Evolutionary conservation across 2,888 invertebrate genomes (phyloP).

Genomic region (Smittia aterrima): DNA sequence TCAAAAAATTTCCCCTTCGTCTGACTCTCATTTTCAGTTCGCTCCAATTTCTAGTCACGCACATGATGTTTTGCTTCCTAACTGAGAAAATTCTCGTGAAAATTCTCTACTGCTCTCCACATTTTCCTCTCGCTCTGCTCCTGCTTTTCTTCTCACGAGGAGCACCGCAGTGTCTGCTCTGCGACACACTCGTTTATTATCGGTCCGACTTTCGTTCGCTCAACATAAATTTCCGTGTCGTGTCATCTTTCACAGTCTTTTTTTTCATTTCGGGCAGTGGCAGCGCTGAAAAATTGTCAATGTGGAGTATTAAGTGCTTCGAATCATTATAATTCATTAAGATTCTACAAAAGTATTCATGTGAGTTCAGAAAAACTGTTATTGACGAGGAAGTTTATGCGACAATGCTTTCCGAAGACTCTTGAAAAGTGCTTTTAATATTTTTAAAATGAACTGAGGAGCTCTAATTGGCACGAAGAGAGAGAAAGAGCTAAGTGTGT

Average conservation of each 20-base stretch:
- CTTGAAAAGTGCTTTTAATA: neutral
- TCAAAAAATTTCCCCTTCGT: slow-evolving; percentile 26
- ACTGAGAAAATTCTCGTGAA: slow-evolving; percentile 6
- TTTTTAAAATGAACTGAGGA: neutral
- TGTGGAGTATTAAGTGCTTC: neutral
- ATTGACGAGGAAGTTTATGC: neutral
- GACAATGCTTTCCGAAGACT: neutral
- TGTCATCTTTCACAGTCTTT: slow-evolving; percentile 28
- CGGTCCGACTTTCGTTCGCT: slow-evolving; percentile 34
- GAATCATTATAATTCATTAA: neutral
- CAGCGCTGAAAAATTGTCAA: slow-evolving; percentile 20
- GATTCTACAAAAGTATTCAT: neutral
- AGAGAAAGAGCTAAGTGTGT: neutral
- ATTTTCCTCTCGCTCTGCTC: neutral
- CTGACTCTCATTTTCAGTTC: neutral
- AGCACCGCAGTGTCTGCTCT: slow-evolving; percentile 20
- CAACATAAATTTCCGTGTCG: slow-evolving; percentile 37
- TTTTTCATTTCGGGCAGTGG: slow-evolving; percentile 26
- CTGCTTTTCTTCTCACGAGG: neutral
- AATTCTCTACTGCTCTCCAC: neutral
- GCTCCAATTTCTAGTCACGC: neutral
- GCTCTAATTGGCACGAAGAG: neutral
- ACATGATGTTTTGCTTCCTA: neutral
- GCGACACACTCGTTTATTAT: slow-evolving; percentile 37
- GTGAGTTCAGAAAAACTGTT: neutral